Percentiles rank a stretch among this genome's conserved stretches.
Conservation (phyloP, 2,113 vertebrate species). For the Turdus rufiventris region DNA sequence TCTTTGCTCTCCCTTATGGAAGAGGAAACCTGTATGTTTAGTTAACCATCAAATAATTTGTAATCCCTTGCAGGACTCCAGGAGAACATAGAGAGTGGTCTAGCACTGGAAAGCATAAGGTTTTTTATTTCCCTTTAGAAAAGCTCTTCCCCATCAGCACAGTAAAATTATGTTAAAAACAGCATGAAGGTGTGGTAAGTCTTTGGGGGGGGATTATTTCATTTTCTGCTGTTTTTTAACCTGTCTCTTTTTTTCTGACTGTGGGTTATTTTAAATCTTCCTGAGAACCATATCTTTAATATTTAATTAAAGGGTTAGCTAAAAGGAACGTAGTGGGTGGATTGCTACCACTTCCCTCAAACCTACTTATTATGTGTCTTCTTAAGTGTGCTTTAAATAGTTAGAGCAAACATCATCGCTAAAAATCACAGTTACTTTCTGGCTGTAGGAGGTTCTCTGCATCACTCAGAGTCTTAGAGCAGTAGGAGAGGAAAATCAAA, state of each 20-base stretch:
- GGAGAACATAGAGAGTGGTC: background rate
- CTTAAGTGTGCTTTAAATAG: slow-evolving; percentile 55
- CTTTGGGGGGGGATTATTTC: background rate
- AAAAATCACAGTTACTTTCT: slow-evolving; percentile 57
- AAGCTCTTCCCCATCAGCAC: background rate
- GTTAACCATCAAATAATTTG: background rate
- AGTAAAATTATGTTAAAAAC: background rate
- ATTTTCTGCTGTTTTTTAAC: slow-evolving; percentile 22
- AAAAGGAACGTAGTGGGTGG: slow-evolving; percentile 47
- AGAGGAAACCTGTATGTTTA: background rate
- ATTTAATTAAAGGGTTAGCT: slow-evolving; percentile 61
- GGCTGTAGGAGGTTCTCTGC: slow-evolving; percentile 52
- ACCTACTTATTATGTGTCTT: slow-evolving; percentile 61
- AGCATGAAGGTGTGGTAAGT: background rate
- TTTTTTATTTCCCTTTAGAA: background rate
- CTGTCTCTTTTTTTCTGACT: slow-evolving; percentile 14
- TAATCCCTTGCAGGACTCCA: background rate
- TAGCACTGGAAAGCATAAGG: background rate
- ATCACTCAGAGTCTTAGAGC: slow-evolving; percentile 6
- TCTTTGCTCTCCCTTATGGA: background rate
- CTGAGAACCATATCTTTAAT: slow-evolving; percentile 53
- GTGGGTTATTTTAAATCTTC: slow-evolving; percentile 55
- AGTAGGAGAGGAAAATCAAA: slow-evolving; percentile 39
- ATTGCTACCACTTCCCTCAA: slow-evolving; percentile 57
- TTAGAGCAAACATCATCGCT: slow-evolving; percentile 39